These are phyloP conservation scores for Macquaria australasica DNA, from an alignment of 2,113 vertebrate species.

Conservation along the genomic window DNA sequence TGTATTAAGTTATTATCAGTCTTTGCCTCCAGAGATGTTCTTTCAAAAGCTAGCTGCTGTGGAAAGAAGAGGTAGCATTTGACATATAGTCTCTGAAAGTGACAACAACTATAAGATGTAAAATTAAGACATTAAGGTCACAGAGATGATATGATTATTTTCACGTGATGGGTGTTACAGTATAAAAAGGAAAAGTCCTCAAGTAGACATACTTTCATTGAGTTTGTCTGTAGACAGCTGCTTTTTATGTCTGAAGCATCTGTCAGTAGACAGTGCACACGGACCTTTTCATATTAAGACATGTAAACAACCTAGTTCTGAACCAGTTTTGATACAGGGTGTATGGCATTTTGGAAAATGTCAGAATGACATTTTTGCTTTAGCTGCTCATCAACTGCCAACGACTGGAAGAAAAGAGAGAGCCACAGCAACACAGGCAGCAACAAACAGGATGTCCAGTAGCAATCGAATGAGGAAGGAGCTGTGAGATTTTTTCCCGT, in stretches of 20 bases:
- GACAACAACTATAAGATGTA: not conserved
- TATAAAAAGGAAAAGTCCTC: not conserved
- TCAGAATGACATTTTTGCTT: constrained; percentile 4
- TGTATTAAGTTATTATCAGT: not conserved
- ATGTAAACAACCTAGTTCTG: not conserved
- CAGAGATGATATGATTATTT: not conserved
- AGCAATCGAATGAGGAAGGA: constrained; percentile 55
- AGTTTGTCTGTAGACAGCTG: not conserved
- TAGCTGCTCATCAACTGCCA: constrained; percentile 32
- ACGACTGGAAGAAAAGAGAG: constrained; percentile 85
- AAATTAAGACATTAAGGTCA: not conserved
- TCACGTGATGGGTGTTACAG: not conserved
- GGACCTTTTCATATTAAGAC: not conserved
- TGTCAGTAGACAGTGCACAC: not conserved
- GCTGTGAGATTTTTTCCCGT: constrained; percentile 75
- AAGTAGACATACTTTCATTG: not conserved
- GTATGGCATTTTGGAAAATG: not conserved
- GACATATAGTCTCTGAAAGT: not conserved
- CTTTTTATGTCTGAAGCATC: not conserved
- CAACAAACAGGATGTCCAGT: constrained; percentile 77
- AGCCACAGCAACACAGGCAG: constrained; percentile 73
- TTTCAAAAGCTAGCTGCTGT: not conserved
- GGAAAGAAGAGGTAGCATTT: constrained; percentile 25
- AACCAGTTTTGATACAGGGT: not conserved
- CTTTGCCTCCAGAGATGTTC: not conserved